Conservation (phyloP, 2,888 invertebrate species). For the Nomada hirtipes region DNA sequence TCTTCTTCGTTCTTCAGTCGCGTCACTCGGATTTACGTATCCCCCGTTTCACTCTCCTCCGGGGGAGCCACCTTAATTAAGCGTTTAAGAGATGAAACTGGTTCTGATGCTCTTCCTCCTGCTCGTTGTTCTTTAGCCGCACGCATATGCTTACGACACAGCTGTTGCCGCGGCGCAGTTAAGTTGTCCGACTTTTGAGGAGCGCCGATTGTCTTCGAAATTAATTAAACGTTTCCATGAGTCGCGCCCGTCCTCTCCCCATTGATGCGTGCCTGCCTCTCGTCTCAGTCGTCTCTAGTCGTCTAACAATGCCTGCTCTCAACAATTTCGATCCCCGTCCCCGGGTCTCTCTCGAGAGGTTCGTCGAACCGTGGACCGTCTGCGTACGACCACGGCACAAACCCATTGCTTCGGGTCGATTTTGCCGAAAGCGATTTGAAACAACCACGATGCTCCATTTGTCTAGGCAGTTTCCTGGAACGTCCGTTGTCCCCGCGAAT, state of each 20-base stretch:
- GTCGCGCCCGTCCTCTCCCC: neutral
- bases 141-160: slow-evolving; percentile 64
- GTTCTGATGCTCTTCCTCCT: slow-evolving; percentile 75
- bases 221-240: slow-evolving; percentile 61
- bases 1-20: slow-evolving; percentile 80
- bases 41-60: slow-evolving; percentile 72
- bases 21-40: slow-evolving; percentile 79
- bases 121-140: slow-evolving; percentile 63
- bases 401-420: neutral
- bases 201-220: slow-evolving; percentile 63
- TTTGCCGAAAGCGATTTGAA: slow-evolving; percentile 31
- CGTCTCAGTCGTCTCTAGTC: slow-evolving; percentile 29
- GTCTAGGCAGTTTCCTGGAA: neutral
- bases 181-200: slow-evolving; percentile 61
- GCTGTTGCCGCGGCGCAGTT: slow-evolving; percentile 54
- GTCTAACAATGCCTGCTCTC: slow-evolving; percentile 40
- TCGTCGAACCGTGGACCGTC: neutral
- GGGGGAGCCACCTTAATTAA: slow-evolving; percentile 81
- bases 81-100: slow-evolving; percentile 84
- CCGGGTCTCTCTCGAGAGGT: neutral
- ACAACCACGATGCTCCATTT: slow-evolving; percentile 23
- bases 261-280: neutral
- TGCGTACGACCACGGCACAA: slow-evolving; percentile 4
- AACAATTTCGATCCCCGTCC: slow-evolving; percentile 4
- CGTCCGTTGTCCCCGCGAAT: neutral